Evolutionary conservation across 2,888 invertebrate genomes (phyloP).

Genomic region (Melipona bicolor): DNA sequence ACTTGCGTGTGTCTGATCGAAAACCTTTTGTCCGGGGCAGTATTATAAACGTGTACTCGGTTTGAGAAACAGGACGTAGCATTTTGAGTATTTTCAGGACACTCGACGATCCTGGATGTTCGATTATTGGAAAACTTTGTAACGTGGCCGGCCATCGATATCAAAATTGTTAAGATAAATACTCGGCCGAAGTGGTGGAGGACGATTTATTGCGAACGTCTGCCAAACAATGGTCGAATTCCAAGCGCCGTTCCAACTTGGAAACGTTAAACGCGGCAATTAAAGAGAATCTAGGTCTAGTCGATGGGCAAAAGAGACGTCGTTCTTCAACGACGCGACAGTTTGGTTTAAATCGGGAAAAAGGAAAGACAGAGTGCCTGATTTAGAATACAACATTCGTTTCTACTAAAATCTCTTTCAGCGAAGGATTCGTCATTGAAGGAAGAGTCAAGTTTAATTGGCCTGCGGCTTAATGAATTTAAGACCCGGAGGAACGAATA

Average conservation of each 20-base stretch:
- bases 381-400: background rate
- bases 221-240: background rate
- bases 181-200: background rate
- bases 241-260: background rate
- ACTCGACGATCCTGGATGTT: background rate
- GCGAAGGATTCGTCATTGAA: background rate
- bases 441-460: constrained; percentile 57
- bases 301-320: background rate
- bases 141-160: background rate
- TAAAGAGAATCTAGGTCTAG: background rate
- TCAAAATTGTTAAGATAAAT: background rate
- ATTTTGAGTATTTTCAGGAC: background rate
- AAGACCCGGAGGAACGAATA: constrained; percentile 52
- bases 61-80: background rate
- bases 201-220: background rate
- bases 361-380: background rate
- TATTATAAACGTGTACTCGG: background rate
- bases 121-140: background rate
- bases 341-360: background rate
- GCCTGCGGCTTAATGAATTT: constrained; percentile 42
- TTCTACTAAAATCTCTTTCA: background rate
- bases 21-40: too few relatives aligned
- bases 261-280: background rate
- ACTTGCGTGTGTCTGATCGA: too few relatives aligned
- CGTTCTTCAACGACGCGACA: background rate